These are phyloP conservation scores for Propsilocerus akamusi DNA, from an alignment of 1,140 invertebrate genomes.

Conservation along the genomic window DNA sequence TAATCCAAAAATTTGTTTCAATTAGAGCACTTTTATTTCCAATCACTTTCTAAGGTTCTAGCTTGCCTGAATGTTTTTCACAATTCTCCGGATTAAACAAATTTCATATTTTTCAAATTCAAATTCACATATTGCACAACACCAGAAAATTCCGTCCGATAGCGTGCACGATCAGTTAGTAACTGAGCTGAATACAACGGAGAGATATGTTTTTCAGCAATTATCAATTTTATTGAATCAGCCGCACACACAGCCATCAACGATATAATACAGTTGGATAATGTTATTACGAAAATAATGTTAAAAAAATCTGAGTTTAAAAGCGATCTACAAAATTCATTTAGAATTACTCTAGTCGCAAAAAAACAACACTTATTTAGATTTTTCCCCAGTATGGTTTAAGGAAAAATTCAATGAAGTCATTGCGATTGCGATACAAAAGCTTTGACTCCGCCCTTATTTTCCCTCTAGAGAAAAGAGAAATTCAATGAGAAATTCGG, in stretches of 20 bases:
- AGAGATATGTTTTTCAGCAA: background rate
- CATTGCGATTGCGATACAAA: too few relatives aligned
- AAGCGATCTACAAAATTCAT: constrained; percentile 1
- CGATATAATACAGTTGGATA: constrained; percentile 2
- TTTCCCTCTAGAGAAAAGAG: too few relatives aligned
- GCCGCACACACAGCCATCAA: constrained; percentile 1
- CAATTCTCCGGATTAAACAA: background rate
- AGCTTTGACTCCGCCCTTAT: too few relatives aligned
- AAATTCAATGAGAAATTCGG: too few relatives aligned
- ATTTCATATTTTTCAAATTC: background rate
- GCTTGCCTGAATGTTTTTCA: background rate
- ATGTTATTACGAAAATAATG: constrained; percentile 1
- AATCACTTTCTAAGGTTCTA: background rate
- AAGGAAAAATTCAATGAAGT: too few relatives aligned
- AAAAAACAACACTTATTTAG: background rate
- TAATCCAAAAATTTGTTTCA: background rate
- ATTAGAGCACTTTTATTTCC: background rate
- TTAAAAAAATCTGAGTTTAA: constrained; percentile 4
- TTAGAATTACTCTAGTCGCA: background rate
- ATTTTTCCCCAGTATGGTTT: too few relatives aligned
- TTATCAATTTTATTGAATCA: constrained; percentile 3
- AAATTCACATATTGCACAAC: background rate
- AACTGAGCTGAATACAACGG: background rate
- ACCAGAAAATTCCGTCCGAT: too few relatives aligned
- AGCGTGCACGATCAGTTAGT: background rate